Conservation (phyloP, 2,797 vertebrate genomes). For the Sylvia borin region DNA sequence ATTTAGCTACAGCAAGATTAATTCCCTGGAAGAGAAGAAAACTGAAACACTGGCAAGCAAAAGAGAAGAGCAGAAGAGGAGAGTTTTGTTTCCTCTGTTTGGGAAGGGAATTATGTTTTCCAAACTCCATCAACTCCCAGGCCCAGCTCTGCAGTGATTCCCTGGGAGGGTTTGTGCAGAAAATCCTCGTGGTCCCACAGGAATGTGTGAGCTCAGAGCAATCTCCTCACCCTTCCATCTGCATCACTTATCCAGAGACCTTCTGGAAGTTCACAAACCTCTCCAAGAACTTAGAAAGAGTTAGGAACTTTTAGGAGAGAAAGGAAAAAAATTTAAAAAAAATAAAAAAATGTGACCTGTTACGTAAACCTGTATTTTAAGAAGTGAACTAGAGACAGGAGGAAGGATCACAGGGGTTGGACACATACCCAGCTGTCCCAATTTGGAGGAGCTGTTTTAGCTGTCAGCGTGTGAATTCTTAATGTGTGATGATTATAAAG, state of each 20-base stretch:
- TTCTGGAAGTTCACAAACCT: not conserved
- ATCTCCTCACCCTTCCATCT: not conserved
- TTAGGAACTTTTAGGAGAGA: not conserved
- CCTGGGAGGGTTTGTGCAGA: not conserved
- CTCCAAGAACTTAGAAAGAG: not conserved
- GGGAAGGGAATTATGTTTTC: not conserved
- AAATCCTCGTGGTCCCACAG: not conserved
- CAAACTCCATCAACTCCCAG: not conserved
- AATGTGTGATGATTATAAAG: conserved; percentile 46
- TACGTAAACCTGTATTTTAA: conserved; percentile 55
- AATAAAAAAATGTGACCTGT: not conserved
- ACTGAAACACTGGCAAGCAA: not conserved
- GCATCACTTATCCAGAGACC: not conserved
- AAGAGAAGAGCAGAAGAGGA: not conserved
- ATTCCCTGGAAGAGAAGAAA: not conserved
- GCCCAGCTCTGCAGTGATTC: not conserved
- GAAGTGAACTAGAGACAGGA: conserved; percentile 57
- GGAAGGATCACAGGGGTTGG: conserved; percentile 64
- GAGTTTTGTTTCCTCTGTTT: not conserved
- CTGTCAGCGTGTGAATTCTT: conserved; percentile 59
- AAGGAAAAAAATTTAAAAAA: not conserved
- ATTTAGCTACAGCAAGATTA: not conserved
- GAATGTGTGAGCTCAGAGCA: not conserved
- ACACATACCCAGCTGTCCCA: conserved; percentile 59
- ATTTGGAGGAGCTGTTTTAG: conserved; percentile 56